Conservation (phyloP, 2,113 vertebrate genomes). For the Nothobranchius furzeri region DNA sequence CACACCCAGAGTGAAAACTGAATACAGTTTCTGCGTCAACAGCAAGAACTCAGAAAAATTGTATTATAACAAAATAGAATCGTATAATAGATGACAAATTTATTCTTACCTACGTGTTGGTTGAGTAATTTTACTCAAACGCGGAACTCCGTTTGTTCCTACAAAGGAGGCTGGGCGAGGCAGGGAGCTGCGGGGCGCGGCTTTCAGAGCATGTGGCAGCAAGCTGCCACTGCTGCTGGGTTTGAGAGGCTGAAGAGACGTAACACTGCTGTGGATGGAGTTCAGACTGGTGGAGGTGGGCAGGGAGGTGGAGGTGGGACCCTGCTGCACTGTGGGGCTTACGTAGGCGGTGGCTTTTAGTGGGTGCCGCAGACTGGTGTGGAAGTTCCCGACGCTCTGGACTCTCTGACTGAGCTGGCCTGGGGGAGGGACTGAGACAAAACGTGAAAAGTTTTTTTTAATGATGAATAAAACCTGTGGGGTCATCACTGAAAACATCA, state of each 20-base stretch:
- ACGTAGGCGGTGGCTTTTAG: slow-evolving; percentile 97
- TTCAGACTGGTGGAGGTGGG: slow-evolving; percentile 82
- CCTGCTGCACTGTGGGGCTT: slow-evolving; percentile 94
- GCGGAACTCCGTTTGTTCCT: slow-evolving; percentile 84
- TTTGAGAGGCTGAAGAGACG: slow-evolving; percentile 86
- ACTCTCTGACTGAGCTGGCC: slow-evolving; percentile 91
- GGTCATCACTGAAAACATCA: slow-evolving; percentile 45
- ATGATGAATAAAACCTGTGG: not conserved
- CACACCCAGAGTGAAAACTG: too few relatives aligned
- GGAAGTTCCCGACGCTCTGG: slow-evolving; percentile 93
- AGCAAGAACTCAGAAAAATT: too few relatives aligned
- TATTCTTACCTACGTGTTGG: slow-evolving; percentile 88
- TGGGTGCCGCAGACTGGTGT: slow-evolving; percentile 82
- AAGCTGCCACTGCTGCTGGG: slow-evolving; percentile 74
- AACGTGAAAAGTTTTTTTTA: not conserved
- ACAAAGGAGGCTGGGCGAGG: slow-evolving; percentile 90
- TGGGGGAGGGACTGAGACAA: slow-evolving; percentile 86
- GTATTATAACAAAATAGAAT: too few relatives aligned
- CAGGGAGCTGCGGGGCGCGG: slow-evolving; percentile 85
- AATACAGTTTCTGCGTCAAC: too few relatives aligned
- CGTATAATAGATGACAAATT: too few relatives aligned
- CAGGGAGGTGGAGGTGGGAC: slow-evolving; percentile 70
- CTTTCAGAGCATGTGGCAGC: slow-evolving; percentile 84
- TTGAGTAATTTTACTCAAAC: slow-evolving; percentile 90
- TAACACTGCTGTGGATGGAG: slow-evolving; percentile 82